Base-by-base conservation (phyloP, 2,113 vertebrate species). In the Pseudopodoces humilis region DNA sequence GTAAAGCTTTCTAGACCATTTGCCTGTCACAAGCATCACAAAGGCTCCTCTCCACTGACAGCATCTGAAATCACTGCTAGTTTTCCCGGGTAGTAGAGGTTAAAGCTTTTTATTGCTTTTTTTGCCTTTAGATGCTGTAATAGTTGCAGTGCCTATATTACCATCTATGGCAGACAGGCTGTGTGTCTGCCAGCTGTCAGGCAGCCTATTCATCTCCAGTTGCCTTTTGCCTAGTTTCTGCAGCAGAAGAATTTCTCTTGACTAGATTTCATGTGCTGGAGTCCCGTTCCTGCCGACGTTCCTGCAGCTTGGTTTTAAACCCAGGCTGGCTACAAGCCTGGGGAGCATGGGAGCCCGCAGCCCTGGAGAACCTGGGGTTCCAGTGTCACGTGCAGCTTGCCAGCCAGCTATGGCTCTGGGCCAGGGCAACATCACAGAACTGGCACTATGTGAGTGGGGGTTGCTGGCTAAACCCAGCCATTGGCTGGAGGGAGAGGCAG, bases 181-280 rank as follows among this genome's bases (percentile, higher is more conserved):
- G 92, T 0, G 0, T 49, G 94, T 84, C 94, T 97, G 96, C 96
- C 96, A 96, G 65, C 92, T 94, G 88, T 97, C 95, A 97, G 88
- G 95, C 88, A 88, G 95, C 83, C 69, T 95, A 97, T 97, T 96
- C 94, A 96, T 96, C 92, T 95, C 88, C 86, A 90, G 92, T 94
- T 96, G 94, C 96, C 96, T 97, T 97, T 97, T 94, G 95, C 96
- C 96, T 97, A 94, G 94, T 92, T 95, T 96, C 86, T 93, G 69
- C 64, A 86, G 88, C 91, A 88, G 80, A 39, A 94, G 88, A 96
- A 97, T 93, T 95, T 93, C 92, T 71, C 88, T 86, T 39, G 64
- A 81, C 56, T 92, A 27, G 83, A 88, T 81, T 96, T 90, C 68
- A 44, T 88, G 60, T 16, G 76, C 91, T 81, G 28, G 16, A 94